Evolutionary conservation across 2,797 vertebrate genomes (phyloP).

Genomic region (Galagoides demidoff): DNA sequence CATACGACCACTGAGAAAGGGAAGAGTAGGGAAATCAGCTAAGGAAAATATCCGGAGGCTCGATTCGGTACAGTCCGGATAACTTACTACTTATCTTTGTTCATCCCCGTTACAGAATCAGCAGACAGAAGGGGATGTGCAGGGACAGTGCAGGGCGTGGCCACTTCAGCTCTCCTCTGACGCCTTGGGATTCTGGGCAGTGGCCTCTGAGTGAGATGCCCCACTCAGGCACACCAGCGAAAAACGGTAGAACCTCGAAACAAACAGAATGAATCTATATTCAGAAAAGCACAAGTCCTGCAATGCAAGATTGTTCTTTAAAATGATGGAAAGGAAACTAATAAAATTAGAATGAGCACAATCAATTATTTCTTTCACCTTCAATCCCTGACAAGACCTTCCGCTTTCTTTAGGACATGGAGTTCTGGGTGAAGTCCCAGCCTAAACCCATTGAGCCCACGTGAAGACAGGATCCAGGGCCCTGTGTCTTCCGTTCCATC

Average conservation of each 20-base stretch:
- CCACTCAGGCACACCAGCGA: background rate
- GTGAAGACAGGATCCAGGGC: background rate
- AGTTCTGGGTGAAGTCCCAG: background rate
- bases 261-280: background rate
- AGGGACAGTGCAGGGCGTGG: accelerated
- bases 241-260: background rate
- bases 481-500: background rate
- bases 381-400: background rate
- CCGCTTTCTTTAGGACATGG: background rate
- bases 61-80: background rate
- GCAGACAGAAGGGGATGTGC: background rate
- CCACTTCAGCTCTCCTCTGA: background rate
- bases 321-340: constrained; percentile 47
- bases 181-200: background rate
- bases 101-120: background rate
- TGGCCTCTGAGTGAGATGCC: background rate
- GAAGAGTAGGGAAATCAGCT: background rate
- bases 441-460: background rate
- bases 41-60: background rate
- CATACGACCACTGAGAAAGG: background rate
- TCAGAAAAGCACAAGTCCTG: background rate
- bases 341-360: background rate
- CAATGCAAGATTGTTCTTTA: background rate
- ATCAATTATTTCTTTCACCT: background rate
- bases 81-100: background rate